phyloP scores from a whole-genome alignment of 2,113 vertebrate species.

The Egretta garzetta region DNA sequence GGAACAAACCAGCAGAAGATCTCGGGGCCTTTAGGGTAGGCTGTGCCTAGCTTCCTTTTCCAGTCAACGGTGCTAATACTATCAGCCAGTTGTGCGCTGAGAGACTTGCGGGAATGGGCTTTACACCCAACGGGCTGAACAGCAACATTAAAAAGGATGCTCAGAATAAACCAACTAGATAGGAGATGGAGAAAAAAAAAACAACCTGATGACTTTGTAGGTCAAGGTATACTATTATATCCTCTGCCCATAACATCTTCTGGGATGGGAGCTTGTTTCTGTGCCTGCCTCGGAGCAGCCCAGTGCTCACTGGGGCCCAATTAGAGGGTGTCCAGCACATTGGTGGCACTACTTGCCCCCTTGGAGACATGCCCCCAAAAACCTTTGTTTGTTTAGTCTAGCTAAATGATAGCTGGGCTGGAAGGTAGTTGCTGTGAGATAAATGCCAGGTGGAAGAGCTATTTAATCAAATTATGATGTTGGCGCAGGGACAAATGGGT shows the following conservation, averaged over 20 bases:
- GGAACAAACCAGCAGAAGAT: background rate
- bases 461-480: constrained; percentile 1
- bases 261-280: background rate
- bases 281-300: background rate
- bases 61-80: background rate
- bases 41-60: background rate
- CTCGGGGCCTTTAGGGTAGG: background rate
- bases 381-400: background rate
- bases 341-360: background rate
- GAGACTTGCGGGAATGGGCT: background rate
- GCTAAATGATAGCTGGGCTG: background rate
- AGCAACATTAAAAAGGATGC: background rate
- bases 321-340: background rate
- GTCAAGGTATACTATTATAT: background rate
- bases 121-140: background rate
- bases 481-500: background rate
- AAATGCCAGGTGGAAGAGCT: constrained; percentile 36
- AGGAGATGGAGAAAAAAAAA: background rate
- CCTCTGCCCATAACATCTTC: background rate
- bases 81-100: background rate
- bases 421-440: constrained; percentile 3
- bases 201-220: background rate
- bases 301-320: background rate
- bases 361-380: background rate
- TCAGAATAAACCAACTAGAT: background rate